Conservation (phyloP, 1,140 invertebrate genomes). For the Drosophila ambigua region DNA sequence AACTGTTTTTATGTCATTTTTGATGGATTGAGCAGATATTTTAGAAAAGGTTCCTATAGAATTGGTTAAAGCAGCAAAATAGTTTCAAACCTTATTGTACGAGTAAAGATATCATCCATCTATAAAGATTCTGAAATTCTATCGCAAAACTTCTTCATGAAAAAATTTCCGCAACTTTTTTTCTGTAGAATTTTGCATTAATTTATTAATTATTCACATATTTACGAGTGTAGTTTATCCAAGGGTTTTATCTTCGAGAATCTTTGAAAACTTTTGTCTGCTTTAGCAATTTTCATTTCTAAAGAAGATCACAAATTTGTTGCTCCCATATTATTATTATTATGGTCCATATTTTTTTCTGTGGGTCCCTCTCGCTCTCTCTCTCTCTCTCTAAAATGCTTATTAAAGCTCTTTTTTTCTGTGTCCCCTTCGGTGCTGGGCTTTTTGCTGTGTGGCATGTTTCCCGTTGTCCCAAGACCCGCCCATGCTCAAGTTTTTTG, state of each 20-base stretch:
- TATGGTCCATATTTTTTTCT: conserved; percentile 5
- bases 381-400: conserved; percentile 38
- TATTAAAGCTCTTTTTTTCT: conserved; percentile 50
- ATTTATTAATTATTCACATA: not conserved
- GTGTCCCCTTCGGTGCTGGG: conserved; percentile 14
- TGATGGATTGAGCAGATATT: too few species aligned
- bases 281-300: conserved; percentile 12
- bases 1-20: too few species aligned
- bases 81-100: too few species aligned
- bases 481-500: conserved; percentile 47
- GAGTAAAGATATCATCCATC: too few species aligned
- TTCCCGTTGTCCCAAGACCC: conserved; percentile 27
- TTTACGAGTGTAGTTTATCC: too few species aligned
- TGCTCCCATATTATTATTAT: conserved; percentile 7
- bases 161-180: not conserved
- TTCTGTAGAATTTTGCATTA: conserved; percentile 7
- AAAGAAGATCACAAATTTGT: conserved; percentile 12
- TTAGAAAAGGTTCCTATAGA: too few species aligned
- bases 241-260: too few species aligned
- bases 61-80: too few species aligned
- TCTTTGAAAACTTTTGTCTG: conserved; percentile 9
- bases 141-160: too few species aligned
- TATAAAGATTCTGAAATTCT: too few species aligned
- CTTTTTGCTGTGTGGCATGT: conserved; percentile 8
- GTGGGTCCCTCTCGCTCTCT: conserved; percentile 1